These are phyloP conservation scores for Hirundo rustica DNA, from an alignment of 2,797 vertebrate genomes.

Conservation along the genomic window DNA sequence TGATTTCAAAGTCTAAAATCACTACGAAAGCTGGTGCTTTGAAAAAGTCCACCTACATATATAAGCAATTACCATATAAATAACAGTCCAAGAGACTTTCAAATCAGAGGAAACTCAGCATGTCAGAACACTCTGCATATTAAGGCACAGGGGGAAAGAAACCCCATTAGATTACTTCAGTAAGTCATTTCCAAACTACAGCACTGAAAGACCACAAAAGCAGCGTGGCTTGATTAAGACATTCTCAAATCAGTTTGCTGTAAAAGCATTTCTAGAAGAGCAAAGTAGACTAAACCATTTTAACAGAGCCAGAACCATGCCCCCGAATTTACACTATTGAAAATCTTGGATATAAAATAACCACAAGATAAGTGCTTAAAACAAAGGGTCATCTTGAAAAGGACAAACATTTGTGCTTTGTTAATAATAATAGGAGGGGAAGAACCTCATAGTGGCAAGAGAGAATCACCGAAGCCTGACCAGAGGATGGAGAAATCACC, in stretches of 20 bases:
- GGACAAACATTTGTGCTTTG: background rate
- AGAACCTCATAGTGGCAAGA: background rate
- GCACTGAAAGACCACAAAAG: background rate
- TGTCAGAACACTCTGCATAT: background rate
- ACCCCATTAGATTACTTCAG: background rate
- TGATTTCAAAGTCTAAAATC: background rate
- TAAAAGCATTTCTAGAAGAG: background rate
- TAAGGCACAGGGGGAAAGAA: background rate
- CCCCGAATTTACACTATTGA: background rate
- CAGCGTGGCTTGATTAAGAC: background rate
- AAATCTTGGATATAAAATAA: background rate
- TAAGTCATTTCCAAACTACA: background rate
- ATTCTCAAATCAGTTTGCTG: background rate
- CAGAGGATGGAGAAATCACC: rapidly evolving
- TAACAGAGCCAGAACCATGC: background rate
- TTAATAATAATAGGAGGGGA: background rate
- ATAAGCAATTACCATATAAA: background rate
- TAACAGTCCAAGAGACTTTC: background rate
- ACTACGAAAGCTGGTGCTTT: background rate
- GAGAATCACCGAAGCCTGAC: background rate
- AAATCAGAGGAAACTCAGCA: background rate
- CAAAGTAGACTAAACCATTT: background rate
- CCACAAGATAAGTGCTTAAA: background rate
- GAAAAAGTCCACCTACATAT: background rate
- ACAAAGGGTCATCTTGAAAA: background rate